Percentiles rank a stretch among this genome's conserved stretches.
phyloP scores from a whole-genome alignment of 2,797 vertebrate genomes.

The Dromococcyx pavoninus region DNA sequence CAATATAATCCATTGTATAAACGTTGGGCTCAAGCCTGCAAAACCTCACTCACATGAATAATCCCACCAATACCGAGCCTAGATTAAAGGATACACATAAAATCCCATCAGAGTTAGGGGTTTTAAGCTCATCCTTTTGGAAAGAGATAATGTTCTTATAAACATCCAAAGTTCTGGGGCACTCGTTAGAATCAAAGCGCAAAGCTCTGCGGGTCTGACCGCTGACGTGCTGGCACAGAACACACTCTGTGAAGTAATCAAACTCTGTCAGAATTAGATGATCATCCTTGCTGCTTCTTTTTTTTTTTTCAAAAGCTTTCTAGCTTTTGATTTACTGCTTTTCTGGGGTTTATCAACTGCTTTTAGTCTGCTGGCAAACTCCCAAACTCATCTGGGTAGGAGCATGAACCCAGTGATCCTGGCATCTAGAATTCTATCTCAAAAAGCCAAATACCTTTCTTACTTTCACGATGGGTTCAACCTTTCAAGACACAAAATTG shows the following conservation, averaged over 20 bases:
- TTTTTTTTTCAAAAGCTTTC: background rate
- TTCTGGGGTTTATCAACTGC: conserved; percentile 62
- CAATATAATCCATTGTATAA: background rate
- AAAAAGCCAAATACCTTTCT: conserved; percentile 60
- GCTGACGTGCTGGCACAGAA: background rate
- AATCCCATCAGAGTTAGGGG: background rate
- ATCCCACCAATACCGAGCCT: background rate
- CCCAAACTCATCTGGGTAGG: conserved; percentile 63
- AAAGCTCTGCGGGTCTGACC: background rate
- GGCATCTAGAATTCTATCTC: conserved; percentile 62
- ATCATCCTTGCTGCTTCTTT: background rate
- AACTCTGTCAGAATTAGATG: background rate
- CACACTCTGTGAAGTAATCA: background rate
- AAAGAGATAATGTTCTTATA: background rate
- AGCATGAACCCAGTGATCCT: conserved; percentile 58
- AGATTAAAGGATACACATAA: conserved; percentile 29
- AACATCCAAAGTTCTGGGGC: background rate
- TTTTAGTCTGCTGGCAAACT: conserved; percentile 64
- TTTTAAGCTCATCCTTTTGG: background rate
- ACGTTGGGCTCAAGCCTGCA: background rate
- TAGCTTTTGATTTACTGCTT: conserved; percentile 57
- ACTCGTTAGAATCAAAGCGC: background rate
- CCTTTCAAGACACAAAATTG: conserved; percentile 2
- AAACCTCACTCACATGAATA: background rate
- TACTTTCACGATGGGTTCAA: conserved; percentile 17